phyloP scores from a whole-genome alignment of 2,113 vertebrate genomes.

The Atractosteus spatula region DNA sequence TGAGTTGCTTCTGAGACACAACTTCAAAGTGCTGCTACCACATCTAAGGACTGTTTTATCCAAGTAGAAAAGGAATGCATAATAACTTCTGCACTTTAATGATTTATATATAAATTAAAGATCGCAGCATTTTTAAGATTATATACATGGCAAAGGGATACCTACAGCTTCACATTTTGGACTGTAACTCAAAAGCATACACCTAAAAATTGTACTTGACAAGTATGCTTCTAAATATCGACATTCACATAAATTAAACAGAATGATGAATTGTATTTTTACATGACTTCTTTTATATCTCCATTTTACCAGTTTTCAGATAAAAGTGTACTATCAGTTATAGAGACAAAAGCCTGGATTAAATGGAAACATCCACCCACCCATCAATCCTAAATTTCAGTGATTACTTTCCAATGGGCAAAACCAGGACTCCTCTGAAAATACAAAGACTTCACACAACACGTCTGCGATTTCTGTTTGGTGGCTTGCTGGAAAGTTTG shows the following conservation, averaged over 20 bases:
- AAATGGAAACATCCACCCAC: too few relatives aligned
- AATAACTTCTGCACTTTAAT: slow-evolving; percentile 73
- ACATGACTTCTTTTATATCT: too few relatives aligned
- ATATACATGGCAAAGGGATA: slow-evolving; percentile 40
- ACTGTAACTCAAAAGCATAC: not conserved
- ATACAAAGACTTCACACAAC: too few relatives aligned
- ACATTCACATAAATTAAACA: not conserved
- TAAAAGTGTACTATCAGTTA: too few relatives aligned
- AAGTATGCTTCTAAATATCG: slow-evolving; percentile 6
- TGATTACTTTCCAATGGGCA: too few relatives aligned
- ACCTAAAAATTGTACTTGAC: not conserved
- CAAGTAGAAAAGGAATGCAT: slow-evolving; percentile 78
- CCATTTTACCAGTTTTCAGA: too few relatives aligned
- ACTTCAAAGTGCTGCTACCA: slow-evolving; percentile 75
- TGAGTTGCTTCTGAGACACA: slow-evolving; percentile 70
- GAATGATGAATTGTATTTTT: not conserved
- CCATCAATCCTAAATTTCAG: too few relatives aligned
- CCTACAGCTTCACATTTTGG: slow-evolving; percentile 23
- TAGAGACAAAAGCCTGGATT: too few relatives aligned
- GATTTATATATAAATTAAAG: slow-evolving; percentile 77
- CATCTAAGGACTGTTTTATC: slow-evolving; percentile 80
- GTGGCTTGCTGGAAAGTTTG: too few relatives aligned
- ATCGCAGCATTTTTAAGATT: slow-evolving; percentile 65
- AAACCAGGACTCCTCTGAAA: too few relatives aligned
- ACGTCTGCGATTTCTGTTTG: too few relatives aligned